These are phyloP conservation scores for Montipora capitata DNA, from an alignment of 92 coral and sea anemone species.

Conservation along the genomic window DNA sequence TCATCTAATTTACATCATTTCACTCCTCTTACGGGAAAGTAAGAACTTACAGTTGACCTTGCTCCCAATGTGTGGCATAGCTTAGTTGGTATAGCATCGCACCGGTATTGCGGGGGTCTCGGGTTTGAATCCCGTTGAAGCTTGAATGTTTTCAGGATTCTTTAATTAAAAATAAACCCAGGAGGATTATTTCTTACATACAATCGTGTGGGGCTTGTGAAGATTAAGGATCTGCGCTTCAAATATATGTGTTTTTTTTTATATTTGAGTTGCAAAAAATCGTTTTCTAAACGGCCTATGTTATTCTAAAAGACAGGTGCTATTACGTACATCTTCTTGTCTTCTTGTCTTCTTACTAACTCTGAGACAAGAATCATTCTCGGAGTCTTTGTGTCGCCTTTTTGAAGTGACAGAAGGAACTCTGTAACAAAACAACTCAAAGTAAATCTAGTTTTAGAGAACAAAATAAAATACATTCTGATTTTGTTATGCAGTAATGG, in stretches of 20 bases:
- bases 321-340: constrained; percentile 8
- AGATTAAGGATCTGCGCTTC: constrained; percentile 28
- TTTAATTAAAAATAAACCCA: not conserved
- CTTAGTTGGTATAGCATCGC: constrained; percentile 15
- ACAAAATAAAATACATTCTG: too few relatives aligned
- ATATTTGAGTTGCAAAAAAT: constrained; percentile 7
- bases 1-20: constrained; percentile 1
- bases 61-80: constrained; percentile 8
- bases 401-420: too few relatives aligned
- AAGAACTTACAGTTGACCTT: constrained; percentile 2
- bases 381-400: too few relatives aligned
- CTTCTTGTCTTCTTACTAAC: too few relatives aligned
- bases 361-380: too few relatives aligned
- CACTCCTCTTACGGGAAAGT: not conserved
- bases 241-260: not conserved
- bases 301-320: not conserved
- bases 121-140: constrained; percentile 13
- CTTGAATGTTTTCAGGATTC: constrained; percentile 4
- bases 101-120: not conserved
- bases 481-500: too few relatives aligned
- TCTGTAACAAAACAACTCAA: too few relatives aligned
- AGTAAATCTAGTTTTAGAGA: too few relatives aligned
- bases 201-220: not conserved
- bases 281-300: constrained; percentile 18
- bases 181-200: not conserved